Evolutionary conservation across 2,888 invertebrate genomes (phyloP).

Genomic region (Spilarctia lutea): DNA sequence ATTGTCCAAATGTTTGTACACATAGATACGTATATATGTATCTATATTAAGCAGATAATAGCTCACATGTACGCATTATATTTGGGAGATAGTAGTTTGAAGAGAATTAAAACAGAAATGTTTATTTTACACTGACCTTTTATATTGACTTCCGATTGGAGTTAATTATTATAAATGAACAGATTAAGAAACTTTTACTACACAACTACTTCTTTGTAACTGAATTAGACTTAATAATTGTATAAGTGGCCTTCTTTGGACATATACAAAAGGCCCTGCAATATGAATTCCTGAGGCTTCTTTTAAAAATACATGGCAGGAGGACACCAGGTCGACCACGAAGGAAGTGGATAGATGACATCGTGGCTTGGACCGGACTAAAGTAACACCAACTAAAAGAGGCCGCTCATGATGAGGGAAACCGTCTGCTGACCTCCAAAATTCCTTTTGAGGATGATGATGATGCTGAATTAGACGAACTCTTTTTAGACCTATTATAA

Average conservation of each 20-base stretch:
- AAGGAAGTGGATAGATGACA: too few species aligned
- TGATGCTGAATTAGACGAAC: not conserved
- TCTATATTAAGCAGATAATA: not conserved
- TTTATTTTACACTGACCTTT: not conserved
- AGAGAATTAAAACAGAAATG: not conserved
- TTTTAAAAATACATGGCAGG: too few species aligned
- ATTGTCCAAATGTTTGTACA: slow-evolving; percentile 46
- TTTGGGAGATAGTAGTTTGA: not conserved
- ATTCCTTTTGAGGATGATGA: too few species aligned
- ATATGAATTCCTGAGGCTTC: too few species aligned
- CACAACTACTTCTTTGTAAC: not conserved
- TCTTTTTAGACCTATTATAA: too few species aligned
- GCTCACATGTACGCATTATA: not conserved
- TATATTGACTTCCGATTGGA: not conserved
- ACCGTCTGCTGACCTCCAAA: too few species aligned
- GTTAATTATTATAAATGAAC: not conserved
- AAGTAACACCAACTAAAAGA: too few species aligned
- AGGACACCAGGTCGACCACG: too few species aligned
- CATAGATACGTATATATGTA: slow-evolving; percentile 26
- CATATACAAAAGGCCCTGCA: too few species aligned
- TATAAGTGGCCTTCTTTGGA: too few species aligned
- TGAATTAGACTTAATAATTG: not conserved
- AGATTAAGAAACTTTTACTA: not conserved
- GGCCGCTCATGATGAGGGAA: too few species aligned
- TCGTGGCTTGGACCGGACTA: too few species aligned